phyloP scores from a whole-genome alignment of 2,888 invertebrate genomes.

The Ennomos fuscantarius region DNA sequence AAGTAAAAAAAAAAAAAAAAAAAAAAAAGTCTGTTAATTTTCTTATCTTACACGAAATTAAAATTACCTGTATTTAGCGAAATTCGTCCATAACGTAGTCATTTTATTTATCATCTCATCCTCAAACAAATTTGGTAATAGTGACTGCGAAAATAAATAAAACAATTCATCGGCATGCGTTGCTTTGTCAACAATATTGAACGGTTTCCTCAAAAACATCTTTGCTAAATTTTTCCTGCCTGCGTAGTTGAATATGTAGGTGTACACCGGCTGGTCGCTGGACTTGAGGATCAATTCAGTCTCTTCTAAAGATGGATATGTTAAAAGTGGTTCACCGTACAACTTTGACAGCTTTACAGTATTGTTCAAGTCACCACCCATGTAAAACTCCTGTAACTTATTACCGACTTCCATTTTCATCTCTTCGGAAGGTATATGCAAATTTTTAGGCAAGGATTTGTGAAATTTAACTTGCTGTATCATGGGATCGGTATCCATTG shows the following conservation, averaged over 20 bases:
- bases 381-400: constrained; percentile 64
- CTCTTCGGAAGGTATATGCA: constrained; percentile 52
- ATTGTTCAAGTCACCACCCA: constrained; percentile 56
- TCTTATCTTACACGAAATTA: background rate
- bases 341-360: constrained; percentile 60
- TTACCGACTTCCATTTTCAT: constrained; percentile 49
- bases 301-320: constrained; percentile 57
- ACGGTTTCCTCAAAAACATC: constrained; percentile 41
- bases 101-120: constrained; percentile 60
- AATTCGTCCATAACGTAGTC: constrained; percentile 71
- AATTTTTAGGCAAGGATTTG: constrained; percentile 65
- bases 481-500: constrained; percentile 60
- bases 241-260: constrained; percentile 61
- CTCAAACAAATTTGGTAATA: constrained; percentile 55
- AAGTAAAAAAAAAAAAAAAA: no score
- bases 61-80: constrained; percentile 70
- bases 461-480: constrained; percentile 55
- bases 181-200: constrained; percentile 52
- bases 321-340: constrained; percentile 59
- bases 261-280: constrained; percentile 58
- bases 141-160: constrained; percentile 64
- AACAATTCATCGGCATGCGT: constrained; percentile 71
- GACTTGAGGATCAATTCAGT: constrained; percentile 56
- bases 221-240: constrained; percentile 62
- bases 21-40: no score